phyloP scores from a whole-genome alignment of 1,140 invertebrate genomes.

The Oncopodura yosiiana region DNA sequence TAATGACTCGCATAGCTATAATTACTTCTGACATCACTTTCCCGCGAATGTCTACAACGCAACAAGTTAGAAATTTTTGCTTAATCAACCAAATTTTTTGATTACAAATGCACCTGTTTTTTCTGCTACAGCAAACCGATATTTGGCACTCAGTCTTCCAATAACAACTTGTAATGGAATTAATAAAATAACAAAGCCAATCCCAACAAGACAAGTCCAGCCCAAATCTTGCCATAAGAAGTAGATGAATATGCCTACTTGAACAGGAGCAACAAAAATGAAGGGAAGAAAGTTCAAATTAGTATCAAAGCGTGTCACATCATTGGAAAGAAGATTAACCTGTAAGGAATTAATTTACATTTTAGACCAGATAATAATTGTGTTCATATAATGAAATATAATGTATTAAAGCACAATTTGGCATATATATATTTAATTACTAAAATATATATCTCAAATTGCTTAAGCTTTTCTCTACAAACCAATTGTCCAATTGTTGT shows the following conservation, averaged over 20 bases:
- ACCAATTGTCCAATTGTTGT: too few relatives aligned
- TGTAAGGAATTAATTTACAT: slow-evolving; percentile 39
- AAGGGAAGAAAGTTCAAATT: slow-evolving; percentile 57
- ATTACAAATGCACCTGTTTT: neutral
- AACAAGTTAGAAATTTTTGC: neutral
- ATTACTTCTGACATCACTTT: neutral
- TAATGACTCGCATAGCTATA: neutral
- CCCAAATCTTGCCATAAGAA: slow-evolving; percentile 54
- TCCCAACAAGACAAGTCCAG: slow-evolving; percentile 40
- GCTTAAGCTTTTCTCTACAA: too few relatives aligned
- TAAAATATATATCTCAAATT: slow-evolving; percentile 38
- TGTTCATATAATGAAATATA: too few relatives aligned
- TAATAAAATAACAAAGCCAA: slow-evolving; percentile 44
- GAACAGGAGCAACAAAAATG: slow-evolving; percentile 68
- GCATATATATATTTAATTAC: too few relatives aligned
- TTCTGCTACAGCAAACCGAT: slow-evolving; percentile 46
- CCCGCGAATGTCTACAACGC: neutral
- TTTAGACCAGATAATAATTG: too few relatives aligned
- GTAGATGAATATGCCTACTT: slow-evolving; percentile 61
- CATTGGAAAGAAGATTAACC: slow-evolving; percentile 84
- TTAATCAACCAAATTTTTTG: too few relatives aligned
- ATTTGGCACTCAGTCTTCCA: slow-evolving; percentile 57
- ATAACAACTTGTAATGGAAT: slow-evolving; percentile 49
- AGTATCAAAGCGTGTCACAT: slow-evolving; percentile 62
- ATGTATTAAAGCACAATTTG: too few relatives aligned